phyloP scores from a whole-genome alignment of 2,113 vertebrate species.

The Chaenocephalus aceratus region DNA sequence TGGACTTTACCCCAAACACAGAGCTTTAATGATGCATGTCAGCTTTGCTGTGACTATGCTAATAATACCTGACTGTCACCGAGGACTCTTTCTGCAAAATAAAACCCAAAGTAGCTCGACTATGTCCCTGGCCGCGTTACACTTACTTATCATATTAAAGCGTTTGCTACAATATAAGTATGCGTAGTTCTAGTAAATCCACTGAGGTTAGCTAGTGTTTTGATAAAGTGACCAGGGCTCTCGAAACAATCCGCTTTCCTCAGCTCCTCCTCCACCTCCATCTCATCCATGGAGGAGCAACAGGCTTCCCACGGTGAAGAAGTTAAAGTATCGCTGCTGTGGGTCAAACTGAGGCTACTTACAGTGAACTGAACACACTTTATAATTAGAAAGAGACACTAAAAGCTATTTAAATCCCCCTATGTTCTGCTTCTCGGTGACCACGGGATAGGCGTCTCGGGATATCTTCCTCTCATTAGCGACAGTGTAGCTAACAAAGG shows the following conservation, averaged over 20 bases:
- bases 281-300: conserved; percentile 76
- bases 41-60: not conserved
- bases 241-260: conserved; percentile 84
- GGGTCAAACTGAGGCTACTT: not conserved
- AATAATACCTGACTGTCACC: conserved; percentile 14
- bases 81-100: not conserved
- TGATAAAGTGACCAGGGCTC: conserved; percentile 41
- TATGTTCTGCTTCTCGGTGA: not conserved
- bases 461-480: conserved; percentile 44
- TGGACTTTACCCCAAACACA: not conserved
- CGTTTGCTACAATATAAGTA: rapidly evolving
- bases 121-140: no score
- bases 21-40: not conserved
- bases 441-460: conserved; percentile 26
- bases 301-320: conserved; percentile 71
- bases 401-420: not conserved
- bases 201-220: conserved; percentile 37
- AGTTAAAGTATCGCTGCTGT: conserved; percentile 34
- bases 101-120: not conserved
- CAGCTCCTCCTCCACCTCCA: conserved; percentile 69
- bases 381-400: rapidly evolving
- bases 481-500: conserved; percentile 40
- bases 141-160: not conserved
- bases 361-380: not conserved
- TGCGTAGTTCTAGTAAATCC: not conserved